Percentiles rank a stretch among this genome's conserved stretches.
phyloP scores from a whole-genome alignment of 1,140 invertebrate species.

The Hyles euphorbiae region DNA sequence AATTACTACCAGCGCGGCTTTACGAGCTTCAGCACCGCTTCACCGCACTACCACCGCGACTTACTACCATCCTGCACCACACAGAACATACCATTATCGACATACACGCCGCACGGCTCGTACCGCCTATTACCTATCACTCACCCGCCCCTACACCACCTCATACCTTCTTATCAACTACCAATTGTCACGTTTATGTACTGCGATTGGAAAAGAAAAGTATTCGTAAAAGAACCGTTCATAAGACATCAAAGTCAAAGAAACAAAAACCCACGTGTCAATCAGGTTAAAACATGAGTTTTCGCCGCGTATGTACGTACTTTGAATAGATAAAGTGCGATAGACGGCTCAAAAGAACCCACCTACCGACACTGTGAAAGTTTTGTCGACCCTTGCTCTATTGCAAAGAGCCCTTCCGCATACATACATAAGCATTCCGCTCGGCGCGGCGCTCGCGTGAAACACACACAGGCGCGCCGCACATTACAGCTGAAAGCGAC shows the following conservation, averaged over 20 bases:
- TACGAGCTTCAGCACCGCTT: too few relatives aligned
- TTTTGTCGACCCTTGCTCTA: slow-evolving; percentile 55
- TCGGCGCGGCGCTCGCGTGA: slow-evolving; percentile 44
- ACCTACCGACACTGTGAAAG: slow-evolving; percentile 38
- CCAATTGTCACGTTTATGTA: too few relatives aligned
- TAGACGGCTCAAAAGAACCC: slow-evolving; percentile 30
- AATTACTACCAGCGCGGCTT: slow-evolving; percentile 9
- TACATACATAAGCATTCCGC: slow-evolving; percentile 41
- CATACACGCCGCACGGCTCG: too few relatives aligned
- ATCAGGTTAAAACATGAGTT: background rate
- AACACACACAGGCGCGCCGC: slow-evolving; percentile 42
- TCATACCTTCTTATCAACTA: too few relatives aligned
- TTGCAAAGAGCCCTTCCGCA: slow-evolving; percentile 42
- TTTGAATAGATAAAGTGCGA: slow-evolving; percentile 30
- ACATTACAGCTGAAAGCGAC: slow-evolving; percentile 46
- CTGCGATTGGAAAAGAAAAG: too few relatives aligned
- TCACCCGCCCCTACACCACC: too few relatives aligned
- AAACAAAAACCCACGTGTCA: background rate
- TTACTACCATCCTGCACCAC: too few relatives aligned
- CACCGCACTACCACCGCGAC: too few relatives aligned
- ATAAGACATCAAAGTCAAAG: slow-evolving; percentile 12
- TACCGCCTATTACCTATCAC: too few relatives aligned
- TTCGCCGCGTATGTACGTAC: too few relatives aligned
- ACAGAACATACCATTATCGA: too few relatives aligned
- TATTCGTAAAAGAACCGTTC: too few relatives aligned